These are phyloP conservation scores for Lordiphosa fenestrarum DNA, from an alignment of 2,888 invertebrate genomes.

Conservation along the genomic window DNA sequence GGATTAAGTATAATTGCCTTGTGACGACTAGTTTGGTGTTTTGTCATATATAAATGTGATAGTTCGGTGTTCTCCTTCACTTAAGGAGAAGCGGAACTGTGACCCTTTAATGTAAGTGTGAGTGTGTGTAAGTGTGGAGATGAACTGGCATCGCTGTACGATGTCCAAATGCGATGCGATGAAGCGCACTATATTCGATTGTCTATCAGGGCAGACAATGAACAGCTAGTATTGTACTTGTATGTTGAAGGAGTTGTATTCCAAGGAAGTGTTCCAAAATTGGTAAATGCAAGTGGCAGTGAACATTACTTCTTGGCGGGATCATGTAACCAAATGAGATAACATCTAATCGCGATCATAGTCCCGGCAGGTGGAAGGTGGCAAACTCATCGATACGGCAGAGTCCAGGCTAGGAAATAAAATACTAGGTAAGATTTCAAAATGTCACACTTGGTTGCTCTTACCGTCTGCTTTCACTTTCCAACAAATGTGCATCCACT, in stretches of 20 bases:
- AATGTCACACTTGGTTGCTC: background rate
- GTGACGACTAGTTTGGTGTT: constrained; percentile 52
- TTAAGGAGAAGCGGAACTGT: constrained; percentile 75
- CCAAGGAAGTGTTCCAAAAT: constrained; percentile 19
- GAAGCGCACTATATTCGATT: constrained; percentile 77
- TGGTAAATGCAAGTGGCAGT: constrained; percentile 75
- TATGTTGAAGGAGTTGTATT: constrained; percentile 30
- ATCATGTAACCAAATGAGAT: constrained; percentile 49
- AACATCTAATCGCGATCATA: constrained; percentile 76
- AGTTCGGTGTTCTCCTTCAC: constrained; percentile 66
- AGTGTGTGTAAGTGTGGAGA: constrained; percentile 18
- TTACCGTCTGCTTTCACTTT: constrained; percentile 91
- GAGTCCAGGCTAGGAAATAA: constrained; percentile 75
- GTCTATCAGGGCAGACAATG: constrained; percentile 79
- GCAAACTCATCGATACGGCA: constrained; percentile 80
- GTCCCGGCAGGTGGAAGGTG: constrained; percentile 80
- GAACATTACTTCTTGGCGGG: constrained; percentile 65
- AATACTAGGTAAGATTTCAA: background rate
- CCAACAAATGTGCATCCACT: constrained; percentile 91
- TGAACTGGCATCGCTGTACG: constrained; percentile 4
- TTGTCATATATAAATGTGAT: constrained; percentile 38
- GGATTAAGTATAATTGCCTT: constrained; percentile 23
- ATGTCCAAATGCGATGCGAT: constrained; percentile 49
- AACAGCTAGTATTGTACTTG: constrained; percentile 68
- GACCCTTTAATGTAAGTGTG: constrained; percentile 58